These are phyloP conservation scores for Tholera decimalis DNA, from an alignment of 2,888 invertebrate species.

Conservation along the genomic window DNA sequence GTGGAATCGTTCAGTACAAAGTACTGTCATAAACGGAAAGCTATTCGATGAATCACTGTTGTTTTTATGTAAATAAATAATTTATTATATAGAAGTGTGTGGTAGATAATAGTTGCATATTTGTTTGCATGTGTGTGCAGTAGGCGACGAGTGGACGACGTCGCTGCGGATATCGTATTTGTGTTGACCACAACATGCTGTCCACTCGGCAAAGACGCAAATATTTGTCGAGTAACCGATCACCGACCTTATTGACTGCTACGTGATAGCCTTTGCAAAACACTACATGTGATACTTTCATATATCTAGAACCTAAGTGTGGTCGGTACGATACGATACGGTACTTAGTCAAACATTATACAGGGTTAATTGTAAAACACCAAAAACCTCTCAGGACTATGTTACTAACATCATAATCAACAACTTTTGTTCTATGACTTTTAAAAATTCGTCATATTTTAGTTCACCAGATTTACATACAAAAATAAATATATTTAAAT, in stretches of 20 bases:
- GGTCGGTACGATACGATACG: conserved; percentile 27
- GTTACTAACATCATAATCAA: too few species aligned
- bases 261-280: conserved; percentile 82
- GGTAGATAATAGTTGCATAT: conserved; percentile 49
- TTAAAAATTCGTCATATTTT: too few species aligned
- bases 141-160: conserved; percentile 60
- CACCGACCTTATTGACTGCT: conserved; percentile 80
- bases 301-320: conserved; percentile 41
- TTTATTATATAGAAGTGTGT: conserved; percentile 10
- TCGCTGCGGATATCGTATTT: conserved; percentile 76
- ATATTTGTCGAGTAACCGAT: conserved; percentile 86
- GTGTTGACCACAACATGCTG: conserved; percentile 78
- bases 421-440: too few species aligned
- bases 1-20: conserved; percentile 39
- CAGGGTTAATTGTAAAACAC: too few species aligned
- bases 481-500: too few species aligned
- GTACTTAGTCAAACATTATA: conserved; percentile 41
- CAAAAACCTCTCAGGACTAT: too few species aligned
- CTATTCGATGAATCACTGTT: conserved; percentile 51
- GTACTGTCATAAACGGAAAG: conserved; percentile 45
- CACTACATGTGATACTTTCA: conserved; percentile 73
- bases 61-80: conserved; percentile 48
- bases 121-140: conserved; percentile 40
- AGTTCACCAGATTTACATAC: too few species aligned
- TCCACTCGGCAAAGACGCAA: conserved; percentile 78